phyloP scores from a whole-genome alignment of 2,888 invertebrate genomes.

The Drosophila putrida region DNA sequence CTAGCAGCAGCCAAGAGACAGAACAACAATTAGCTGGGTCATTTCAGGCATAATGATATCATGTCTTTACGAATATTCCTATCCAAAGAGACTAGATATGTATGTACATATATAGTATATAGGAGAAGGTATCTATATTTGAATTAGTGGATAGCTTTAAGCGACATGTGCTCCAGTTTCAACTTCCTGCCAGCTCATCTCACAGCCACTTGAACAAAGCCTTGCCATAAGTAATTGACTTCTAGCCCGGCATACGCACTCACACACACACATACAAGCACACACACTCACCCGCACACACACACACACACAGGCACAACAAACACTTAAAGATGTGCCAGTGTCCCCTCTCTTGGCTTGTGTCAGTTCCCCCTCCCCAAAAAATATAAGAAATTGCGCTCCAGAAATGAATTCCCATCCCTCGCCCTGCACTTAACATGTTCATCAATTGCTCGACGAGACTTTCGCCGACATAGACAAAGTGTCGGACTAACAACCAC shows the following conservation, averaged over 20 bases:
- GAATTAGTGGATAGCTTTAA: conserved; percentile 49
- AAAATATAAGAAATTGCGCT: conserved; percentile 48
- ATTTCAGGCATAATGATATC: conserved; percentile 17
- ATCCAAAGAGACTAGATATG: conserved; percentile 5
- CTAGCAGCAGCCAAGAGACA: conserved; percentile 27
- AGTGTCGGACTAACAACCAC: conserved; percentile 60
- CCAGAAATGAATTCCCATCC: conserved; percentile 60
- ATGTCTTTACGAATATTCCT: conserved; percentile 9
- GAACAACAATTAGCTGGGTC: conserved; percentile 25
- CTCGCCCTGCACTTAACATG: conserved; percentile 77
- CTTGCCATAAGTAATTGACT: conserved; percentile 69
- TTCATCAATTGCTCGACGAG: conserved; percentile 76
- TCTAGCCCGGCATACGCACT: conserved; percentile 44
- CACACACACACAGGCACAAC: conserved; percentile 18
- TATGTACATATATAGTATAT: neutral
- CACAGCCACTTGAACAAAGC: conserved; percentile 71
- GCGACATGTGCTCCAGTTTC: conserved; percentile 61
- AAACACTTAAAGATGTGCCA: conserved; percentile 16
- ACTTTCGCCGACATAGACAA: conserved; percentile 69
- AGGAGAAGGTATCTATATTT: conserved; percentile 5
- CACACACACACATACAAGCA: conserved; percentile 23
- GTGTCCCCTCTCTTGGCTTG: neutral
- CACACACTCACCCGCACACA: conserved; percentile 25
- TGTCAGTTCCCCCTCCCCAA: conserved; percentile 4
- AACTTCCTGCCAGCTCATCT: conserved; percentile 56